phyloP scores from a whole-genome alignment of 2,888 invertebrate species.

The Euplexia lucipara region DNA sequence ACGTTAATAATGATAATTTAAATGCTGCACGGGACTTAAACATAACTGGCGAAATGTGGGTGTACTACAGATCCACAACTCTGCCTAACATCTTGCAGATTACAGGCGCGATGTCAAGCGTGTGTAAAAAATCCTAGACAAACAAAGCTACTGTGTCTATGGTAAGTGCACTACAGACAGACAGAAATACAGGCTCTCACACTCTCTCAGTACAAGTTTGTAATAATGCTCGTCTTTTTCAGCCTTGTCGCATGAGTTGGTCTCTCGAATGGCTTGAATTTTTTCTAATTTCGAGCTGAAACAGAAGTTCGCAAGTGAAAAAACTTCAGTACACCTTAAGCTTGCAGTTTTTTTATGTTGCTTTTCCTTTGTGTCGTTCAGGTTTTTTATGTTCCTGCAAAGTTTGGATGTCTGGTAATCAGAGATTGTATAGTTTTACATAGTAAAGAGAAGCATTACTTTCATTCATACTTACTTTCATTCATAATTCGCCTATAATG shows the following conservation, averaged over 20 bases:
- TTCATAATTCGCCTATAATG: too few species aligned
- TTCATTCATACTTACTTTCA: too few species aligned
- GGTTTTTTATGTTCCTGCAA: neutral
- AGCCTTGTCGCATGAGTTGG: conserved; percentile 35
- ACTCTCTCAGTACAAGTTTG: conserved; percentile 7
- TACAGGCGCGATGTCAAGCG: too few species aligned
- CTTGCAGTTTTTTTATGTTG: neutral
- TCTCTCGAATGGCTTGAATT: conserved; percentile 38
- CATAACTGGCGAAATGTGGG: too few species aligned
- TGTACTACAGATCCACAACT: too few species aligned
- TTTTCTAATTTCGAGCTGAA: conserved; percentile 51
- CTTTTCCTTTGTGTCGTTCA: conserved; percentile 1
- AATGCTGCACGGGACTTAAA: too few species aligned
- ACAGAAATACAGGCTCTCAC: neutral
- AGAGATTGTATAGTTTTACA: too few species aligned
- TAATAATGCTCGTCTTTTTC: conserved; percentile 22
- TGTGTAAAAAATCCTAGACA: neutral
- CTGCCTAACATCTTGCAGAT: too few species aligned
- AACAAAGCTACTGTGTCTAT: neutral
- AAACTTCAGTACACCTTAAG: conserved; percentile 12
- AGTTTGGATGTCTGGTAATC: neutral
- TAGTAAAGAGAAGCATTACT: too few species aligned
- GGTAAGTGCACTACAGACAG: conserved; percentile 8
- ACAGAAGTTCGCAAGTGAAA: conserved; percentile 45
- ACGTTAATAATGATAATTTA: too few species aligned